Percentiles rank a stretch among this genome's conserved stretches.
Conservation (phyloP, 1,140 invertebrate genomes). For the Rhizoglyphus robini region DNA sequence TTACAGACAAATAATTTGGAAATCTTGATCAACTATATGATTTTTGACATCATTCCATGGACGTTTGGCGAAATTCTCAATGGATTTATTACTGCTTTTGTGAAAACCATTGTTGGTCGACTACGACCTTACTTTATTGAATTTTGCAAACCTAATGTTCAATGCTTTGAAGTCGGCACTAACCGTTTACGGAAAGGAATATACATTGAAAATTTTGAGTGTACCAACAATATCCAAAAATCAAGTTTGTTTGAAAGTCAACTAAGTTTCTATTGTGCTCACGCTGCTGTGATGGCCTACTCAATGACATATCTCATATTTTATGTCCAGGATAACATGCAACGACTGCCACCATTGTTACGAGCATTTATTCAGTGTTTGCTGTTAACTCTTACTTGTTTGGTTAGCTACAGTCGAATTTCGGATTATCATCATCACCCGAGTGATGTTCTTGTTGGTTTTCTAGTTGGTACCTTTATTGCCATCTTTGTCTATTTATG, state of each 20-base stretch:
- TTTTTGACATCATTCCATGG: background rate
- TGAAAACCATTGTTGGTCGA: background rate
- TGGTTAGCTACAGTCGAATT: background rate
- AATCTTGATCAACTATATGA: background rate
- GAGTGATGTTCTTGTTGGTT: background rate
- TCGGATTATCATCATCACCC: background rate
- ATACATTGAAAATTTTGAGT: background rate
- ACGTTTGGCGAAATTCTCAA: background rate
- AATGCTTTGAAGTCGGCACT: background rate
- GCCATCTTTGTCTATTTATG: background rate
- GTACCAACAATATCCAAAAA: background rate
- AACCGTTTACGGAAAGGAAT: no score
- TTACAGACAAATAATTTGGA: background rate
- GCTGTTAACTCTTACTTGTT: background rate
- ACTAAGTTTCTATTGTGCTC: background rate
- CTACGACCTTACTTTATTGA: slow-evolving; percentile 3
- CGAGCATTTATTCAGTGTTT: background rate
- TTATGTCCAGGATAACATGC: background rate
- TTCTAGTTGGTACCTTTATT: background rate
- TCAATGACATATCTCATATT: background rate
- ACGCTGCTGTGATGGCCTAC: background rate
- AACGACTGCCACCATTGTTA: background rate
- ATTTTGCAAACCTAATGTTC: background rate
- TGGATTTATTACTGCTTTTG: background rate
- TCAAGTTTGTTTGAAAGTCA: background rate